Percentiles rank a stretch among this genome's conserved stretches.
Conservation (phyloP, 2,888 invertebrate genomes). For the Microctonus hyperodae region DNA sequence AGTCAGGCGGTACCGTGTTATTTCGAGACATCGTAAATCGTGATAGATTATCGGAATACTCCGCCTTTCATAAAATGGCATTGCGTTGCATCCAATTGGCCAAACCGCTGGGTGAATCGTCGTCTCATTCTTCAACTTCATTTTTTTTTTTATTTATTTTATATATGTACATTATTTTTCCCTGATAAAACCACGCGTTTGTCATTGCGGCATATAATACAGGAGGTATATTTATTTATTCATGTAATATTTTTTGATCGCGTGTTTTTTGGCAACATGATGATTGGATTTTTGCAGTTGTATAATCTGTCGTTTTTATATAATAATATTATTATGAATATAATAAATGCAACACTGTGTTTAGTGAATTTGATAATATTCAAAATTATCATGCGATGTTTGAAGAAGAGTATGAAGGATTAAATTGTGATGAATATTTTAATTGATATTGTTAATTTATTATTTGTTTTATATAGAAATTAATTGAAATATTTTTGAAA, state of each 20-base stretch:
- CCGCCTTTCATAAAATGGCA: constrained; percentile 28
- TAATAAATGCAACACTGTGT: not conserved
- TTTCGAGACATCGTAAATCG: constrained; percentile 45
- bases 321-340: not conserved
- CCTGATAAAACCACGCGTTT: not conserved
- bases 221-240: not conserved
- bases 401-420: too few relatives aligned
- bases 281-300: not conserved
- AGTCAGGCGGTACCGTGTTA: constrained; percentile 44
- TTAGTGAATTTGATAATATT: constrained; percentile 8
- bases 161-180: not conserved
- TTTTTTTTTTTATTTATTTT: not conserved
- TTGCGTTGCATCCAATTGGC: not conserved
- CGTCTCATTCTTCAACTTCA: not conserved
- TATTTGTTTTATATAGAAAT: not conserved
- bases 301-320: not conserved
- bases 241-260: not conserved
- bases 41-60: constrained; percentile 45
- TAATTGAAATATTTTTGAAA: too few relatives aligned
- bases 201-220: too few relatives aligned
- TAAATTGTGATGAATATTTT: too few relatives aligned
- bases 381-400: too few relatives aligned
- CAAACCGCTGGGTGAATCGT: too few relatives aligned
- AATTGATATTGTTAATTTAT: too few relatives aligned
- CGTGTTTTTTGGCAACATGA: not conserved